These are phyloP conservation scores for Eupithecia inturbata DNA, from an alignment of 2,888 invertebrate species.

Conservation along the genomic window DNA sequence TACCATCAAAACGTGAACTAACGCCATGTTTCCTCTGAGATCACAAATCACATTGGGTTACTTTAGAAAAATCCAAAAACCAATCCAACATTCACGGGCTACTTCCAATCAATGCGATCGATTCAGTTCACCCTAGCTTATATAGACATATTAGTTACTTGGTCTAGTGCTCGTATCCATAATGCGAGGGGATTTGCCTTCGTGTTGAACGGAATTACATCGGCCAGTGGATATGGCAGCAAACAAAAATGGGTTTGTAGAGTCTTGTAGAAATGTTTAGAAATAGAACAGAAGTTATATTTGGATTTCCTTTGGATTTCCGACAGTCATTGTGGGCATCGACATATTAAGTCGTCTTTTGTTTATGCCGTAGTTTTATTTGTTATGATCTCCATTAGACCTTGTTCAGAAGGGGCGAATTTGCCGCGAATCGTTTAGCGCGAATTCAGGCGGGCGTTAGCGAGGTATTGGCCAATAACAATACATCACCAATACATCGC, in stretches of 20 bases:
- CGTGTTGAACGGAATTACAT: conserved; percentile 23
- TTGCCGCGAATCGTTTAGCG: too few relatives aligned
- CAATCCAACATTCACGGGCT: conserved; percentile 38
- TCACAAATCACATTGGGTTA: conserved; percentile 56
- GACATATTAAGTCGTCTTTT: not conserved
- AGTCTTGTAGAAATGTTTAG: not conserved
- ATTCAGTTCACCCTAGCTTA: conserved; percentile 37
- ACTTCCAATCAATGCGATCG: conserved; percentile 43
- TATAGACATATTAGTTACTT: conserved; percentile 46
- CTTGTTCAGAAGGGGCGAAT: too few relatives aligned
- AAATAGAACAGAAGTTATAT: not conserved
- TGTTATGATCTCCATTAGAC: too few relatives aligned
- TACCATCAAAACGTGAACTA: conserved; percentile 59
- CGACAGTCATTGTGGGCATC: not conserved
- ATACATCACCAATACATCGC: too few relatives aligned
- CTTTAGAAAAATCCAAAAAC: conserved; percentile 45
- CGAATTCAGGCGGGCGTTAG: too few relatives aligned
- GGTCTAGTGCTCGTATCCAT: conserved; percentile 33
- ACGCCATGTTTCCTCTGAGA: conserved; percentile 52
- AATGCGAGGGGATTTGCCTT: conserved; percentile 35
- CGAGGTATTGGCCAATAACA: too few relatives aligned
- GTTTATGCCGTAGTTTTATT: too few relatives aligned
- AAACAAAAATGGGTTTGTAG: not conserved
- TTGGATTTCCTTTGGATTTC: not conserved
- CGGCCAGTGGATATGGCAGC: not conserved